phyloP scores from a whole-genome alignment of 1,140 invertebrate genomes.

The Globodera ellingtonae region DNA sequence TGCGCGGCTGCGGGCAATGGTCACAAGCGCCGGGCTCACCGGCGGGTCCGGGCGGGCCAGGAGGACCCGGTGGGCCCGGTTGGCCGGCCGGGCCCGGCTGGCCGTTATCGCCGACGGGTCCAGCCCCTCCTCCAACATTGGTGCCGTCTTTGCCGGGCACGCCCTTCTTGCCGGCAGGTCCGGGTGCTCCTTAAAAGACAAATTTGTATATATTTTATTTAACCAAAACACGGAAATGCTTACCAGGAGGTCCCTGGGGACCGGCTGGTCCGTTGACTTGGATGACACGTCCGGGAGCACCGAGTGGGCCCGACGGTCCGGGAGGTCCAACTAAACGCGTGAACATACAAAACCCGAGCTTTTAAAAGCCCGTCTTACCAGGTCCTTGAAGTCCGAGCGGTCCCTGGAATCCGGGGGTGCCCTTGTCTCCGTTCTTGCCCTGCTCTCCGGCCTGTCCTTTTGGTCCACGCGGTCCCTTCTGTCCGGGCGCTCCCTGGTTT shows the following conservation, averaged over 20 bases:
- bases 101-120: constrained; percentile 45
- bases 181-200: constrained; percentile 39
- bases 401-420: constrained; percentile 54
- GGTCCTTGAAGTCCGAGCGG: constrained; percentile 43
- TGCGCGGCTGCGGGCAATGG: constrained; percentile 50
- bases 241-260: constrained; percentile 44
- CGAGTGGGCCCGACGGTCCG: constrained; percentile 56
- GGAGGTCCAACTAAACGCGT: constrained; percentile 42
- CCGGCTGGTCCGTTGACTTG: constrained; percentile 63
- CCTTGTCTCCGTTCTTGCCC: constrained; percentile 58
- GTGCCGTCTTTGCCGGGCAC: constrained; percentile 49
- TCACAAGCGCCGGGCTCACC: constrained; percentile 52
- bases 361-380: not conserved
- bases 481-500: constrained; percentile 52
- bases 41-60: constrained; percentile 42
- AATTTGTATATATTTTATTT: not conserved
- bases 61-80: constrained; percentile 53
- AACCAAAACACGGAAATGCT: not conserved
- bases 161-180: constrained; percentile 53
- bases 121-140: constrained; percentile 41
- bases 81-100: constrained; percentile 55
- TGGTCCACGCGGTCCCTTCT: constrained; percentile 64
- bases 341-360: constrained; percentile 2
- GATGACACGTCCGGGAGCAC: constrained; percentile 53
- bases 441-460: constrained; percentile 54